Evolutionary conservation across 2,113 vertebrate genomes (phyloP).

Genomic region (Nanorana parkeri): DNA sequence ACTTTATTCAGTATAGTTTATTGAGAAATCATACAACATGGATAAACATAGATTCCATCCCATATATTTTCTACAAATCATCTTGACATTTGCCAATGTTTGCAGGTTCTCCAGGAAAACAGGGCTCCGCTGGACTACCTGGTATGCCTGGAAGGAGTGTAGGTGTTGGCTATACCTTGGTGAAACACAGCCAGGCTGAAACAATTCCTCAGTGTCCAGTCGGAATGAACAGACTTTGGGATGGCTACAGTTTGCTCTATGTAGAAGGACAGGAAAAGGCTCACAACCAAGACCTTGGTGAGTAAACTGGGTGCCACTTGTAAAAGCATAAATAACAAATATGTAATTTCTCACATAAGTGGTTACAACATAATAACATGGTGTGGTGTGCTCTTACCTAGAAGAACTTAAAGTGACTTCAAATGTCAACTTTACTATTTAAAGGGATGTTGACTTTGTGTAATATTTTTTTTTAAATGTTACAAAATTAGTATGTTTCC

Average conservation of each 20-base stretch:
- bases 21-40: too few species aligned
- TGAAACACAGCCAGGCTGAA: constrained; percentile 91
- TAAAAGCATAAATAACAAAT: background rate
- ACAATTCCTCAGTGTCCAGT: constrained; percentile 87
- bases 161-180: constrained; percentile 83
- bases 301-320: constrained; percentile 53
- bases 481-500: too few species aligned
- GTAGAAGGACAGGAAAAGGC: constrained; percentile 97
- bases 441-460: too few species aligned
- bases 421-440: too few species aligned
- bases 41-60: too few species aligned
- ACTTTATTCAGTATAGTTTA: too few species aligned
- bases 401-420: too few species aligned
- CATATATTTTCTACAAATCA: too few species aligned
- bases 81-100: background rate
- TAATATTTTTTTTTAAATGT: too few species aligned
- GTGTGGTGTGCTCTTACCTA: too few species aligned
- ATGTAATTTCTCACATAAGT: too few species aligned
- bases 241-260: constrained; percentile 91
- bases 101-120: constrained; percentile 71
- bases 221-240: constrained; percentile 90
- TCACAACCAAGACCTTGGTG: constrained; percentile 96
- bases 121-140: constrained; percentile 68
- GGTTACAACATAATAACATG: too few species aligned
- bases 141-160: constrained; percentile 75